Base-by-base conservation (phyloP, 2,888 invertebrate genomes). In the Podabrus alpinus region DNA sequence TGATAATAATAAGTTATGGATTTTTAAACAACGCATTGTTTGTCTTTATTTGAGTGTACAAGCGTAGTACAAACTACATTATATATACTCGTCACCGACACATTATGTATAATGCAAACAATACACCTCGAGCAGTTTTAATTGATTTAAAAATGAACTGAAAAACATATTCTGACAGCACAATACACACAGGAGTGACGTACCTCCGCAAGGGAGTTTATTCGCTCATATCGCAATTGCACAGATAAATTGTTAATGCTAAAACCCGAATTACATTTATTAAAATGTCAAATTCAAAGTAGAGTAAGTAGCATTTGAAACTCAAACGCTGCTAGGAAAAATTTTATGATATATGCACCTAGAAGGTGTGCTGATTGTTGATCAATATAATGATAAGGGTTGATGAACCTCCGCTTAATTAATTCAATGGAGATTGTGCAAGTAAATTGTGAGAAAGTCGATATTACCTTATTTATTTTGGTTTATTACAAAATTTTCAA, bases 121-220 rank as follows among this genome's bases (percentile, higher is more conserved):
- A 77, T 73, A 71, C 75, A 72, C 77, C 72, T 72, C 73, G 66
- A 75, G 75, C 73, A 66, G 67, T 75, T 77, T 77, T 75, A 75
- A 77, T 77, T 77, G 76, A 77, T 77, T 77, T 77, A 77, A 77
- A 77, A 77, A 77, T 77, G 76, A 73, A 74, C 76, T 74, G 72
- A 74, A 74, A 77, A 76, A 73, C 72, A 72, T 68, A 74, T 66
- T 74, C 74, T 72, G 73, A 77, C 76, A 77, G 73, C 69, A 77
- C 73, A 77, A 73, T 74, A 69, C 71, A 69, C 71, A 73, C 71
- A 45, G 70, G 76, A 74, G 74, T 74, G 74, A 72, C 71, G 73
- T 71, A 45, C 45, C 45, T 45, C 71, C 76, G 59, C 73, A 29
- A 64, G 69, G 74, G 73, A 71, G 71, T 76, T 75, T 73, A 71